Conservation (phyloP, 2,888 invertebrate genomes). For the Cyclophora albipunctata region DNA sequence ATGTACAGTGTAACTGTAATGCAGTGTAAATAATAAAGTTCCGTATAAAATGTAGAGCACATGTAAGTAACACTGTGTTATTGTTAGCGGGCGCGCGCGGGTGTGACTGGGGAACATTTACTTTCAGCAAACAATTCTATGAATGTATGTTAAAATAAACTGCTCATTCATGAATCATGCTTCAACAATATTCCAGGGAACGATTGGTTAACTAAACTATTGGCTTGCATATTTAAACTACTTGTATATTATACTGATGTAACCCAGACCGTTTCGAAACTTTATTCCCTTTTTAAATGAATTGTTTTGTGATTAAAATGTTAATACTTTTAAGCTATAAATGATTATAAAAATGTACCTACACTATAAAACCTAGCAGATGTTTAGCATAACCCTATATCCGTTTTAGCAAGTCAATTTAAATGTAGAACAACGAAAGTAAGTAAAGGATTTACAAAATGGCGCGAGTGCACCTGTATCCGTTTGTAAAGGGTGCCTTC, state of each 20-base stretch:
- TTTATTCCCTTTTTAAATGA: no score
- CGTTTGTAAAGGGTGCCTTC: slow-evolving; percentile 28
- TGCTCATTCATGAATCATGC: slow-evolving; percentile 15
- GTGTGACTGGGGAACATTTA: slow-evolving; percentile 47
- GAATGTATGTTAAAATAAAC: slow-evolving; percentile 46
- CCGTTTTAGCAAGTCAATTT: slow-evolving; percentile 10
- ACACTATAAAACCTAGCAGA: not conserved
- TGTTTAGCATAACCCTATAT: slow-evolving; percentile 2
- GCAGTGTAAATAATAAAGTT: no score
- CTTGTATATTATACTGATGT: not conserved
- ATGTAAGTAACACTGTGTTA: slow-evolving; percentile 5
- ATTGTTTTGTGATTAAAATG: no score
- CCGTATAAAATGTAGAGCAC: not conserved
- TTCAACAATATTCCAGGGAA: slow-evolving; percentile 10
- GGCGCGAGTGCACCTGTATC: slow-evolving; percentile 60
- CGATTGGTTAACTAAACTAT: not conserved
- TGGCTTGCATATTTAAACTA: not conserved
- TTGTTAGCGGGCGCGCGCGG: slow-evolving; percentile 29
- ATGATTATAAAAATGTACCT: no score
- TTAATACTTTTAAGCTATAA: no score
- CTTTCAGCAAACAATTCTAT: slow-evolving; percentile 42
- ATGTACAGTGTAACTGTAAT: no score
- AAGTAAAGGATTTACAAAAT: slow-evolving; percentile 41
- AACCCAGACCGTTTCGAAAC: no score
- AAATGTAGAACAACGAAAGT: slow-evolving; percentile 28